Base-by-base conservation (phyloP, 1,140 invertebrate species). In the Papilio glaucus region DNA sequence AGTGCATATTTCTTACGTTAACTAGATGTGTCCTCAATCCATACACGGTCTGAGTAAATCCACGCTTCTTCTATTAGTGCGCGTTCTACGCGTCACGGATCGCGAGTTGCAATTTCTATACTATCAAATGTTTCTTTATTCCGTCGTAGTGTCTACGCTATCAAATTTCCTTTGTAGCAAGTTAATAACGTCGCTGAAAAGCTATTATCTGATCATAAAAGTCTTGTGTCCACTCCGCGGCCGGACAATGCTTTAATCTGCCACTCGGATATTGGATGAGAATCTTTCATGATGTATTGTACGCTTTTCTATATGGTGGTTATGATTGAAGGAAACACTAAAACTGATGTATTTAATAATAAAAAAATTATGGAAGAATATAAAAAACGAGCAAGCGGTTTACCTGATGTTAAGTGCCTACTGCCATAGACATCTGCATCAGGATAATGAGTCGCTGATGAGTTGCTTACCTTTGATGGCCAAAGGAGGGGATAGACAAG, bases 181-280 rank as follows among this genome's bases (percentile, higher is more conserved):
- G 73, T 75, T 78, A 80, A 78, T 80, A 79, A 76, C 38, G 75
- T 77, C 75, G 65, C 76, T 73, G 71, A 61, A 76, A 77, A 77
- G 79, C 81, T 78, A 81, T 85, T 81, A 85, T 81, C 74, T 77
- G 72, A 77, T 81, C 78, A 83, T 83, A 85, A 83, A 83, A 79
- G 71, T 79, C 74, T 75, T 49, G 7, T 75, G 72, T 76, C 79
- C 76, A 62, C 75, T 42, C 74, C 67, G 49, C 69, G 63, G 62
- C 68, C 72, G 73, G 81, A 85, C 81, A 85, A 85, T 85, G 78
- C 77, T 77, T 77, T 83, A 83, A 83, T 83, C 83, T 83, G 75
- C 71, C 72, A 73, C 70, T 76, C 78, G 79, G 79, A 81, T 83
- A 83, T 78, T 77, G 69, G 77, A 73, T 39, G 67, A 76, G 75